Evolutionary conservation across 2,888 invertebrate genomes (phyloP), one percentile per base, ranked within the genome.

Genomic region (Drosophila robusta): DNA sequence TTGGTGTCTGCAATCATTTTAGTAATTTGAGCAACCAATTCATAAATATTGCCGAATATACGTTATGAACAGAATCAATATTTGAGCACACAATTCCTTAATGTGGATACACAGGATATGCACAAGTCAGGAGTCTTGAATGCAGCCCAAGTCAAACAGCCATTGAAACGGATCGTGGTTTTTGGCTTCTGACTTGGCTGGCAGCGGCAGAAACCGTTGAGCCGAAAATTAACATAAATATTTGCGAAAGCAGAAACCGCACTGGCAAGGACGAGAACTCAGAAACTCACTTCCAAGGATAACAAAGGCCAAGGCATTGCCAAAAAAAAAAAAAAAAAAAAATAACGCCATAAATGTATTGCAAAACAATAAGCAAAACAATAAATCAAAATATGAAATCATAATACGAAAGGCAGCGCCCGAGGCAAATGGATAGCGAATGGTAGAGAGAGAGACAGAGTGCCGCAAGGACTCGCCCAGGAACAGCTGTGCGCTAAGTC

Each of bases 331-430:
- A 18, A 18, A 3, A 39, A n/a, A 50, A 38, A 38, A 38, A 16
- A 12, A 14, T n/a, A 16, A 22, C 62, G 50, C 72, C 60, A 58
- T 67, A 70, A 79, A 68, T 83, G 70, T 84, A 63, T 81, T 66
- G 87, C 82, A 74, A 83, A 87, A 85, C 87, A 83, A 83, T 87
- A 78, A 81, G 87, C 79, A 68, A 87, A 85, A 87, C 87, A 83
- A 83, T 83, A 83, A 83, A 83, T 83, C 83, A 83, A 83, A 83
- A 85, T 78, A 83, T 83, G 87, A 87, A 87, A 87, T 87, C 87
- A 87, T 87, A 83, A 78, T 74, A 67, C 65, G 34, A 56, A 29
- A 56, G 47, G 22, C 54, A 57, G 66, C 61, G 65, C 70, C 44
- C 55, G 64, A 61, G 75, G 71, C 71, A 54, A 50, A 56, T 22